Conservation (phyloP, 2,888 invertebrate species). For the Teinopalpus imperialis region DNA sequence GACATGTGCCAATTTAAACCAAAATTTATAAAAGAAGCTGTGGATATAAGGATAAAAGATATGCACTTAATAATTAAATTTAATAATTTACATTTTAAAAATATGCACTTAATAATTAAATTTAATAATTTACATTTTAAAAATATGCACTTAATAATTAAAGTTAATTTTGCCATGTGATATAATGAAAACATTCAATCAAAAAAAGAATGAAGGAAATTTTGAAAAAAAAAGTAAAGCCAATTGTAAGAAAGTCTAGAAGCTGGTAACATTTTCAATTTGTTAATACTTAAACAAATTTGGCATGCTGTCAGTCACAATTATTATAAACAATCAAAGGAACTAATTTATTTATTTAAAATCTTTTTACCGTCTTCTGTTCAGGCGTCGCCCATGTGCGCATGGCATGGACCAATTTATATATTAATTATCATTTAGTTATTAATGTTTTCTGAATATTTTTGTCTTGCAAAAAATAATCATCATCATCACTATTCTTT, state of each 20-base stretch:
- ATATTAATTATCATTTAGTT: slow-evolving; percentile 46
- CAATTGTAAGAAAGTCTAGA: slow-evolving; percentile 70
- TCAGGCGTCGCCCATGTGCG: slow-evolving; percentile 72
- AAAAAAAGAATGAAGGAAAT: slow-evolving; percentile 44
- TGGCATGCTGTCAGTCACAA: slow-evolving; percentile 80
- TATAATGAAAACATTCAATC: slow-evolving; percentile 32
- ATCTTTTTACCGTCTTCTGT: slow-evolving; percentile 78
- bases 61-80: too few species aligned
- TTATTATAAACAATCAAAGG: slow-evolving; percentile 57
- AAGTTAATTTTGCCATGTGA: slow-evolving; percentile 45
- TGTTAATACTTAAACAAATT: slow-evolving; percentile 55
- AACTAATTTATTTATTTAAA: slow-evolving; percentile 57
- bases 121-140: too few species aligned
- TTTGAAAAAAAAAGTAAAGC: slow-evolving; percentile 66
- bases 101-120: too few species aligned
- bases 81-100: too few species aligned
- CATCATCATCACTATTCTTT: too few species aligned
- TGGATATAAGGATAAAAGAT: too few species aligned
- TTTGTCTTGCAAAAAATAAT: too few species aligned
- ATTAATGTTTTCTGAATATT: too few species aligned
- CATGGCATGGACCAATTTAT: slow-evolving; percentile 74
- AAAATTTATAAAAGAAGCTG: too few species aligned
- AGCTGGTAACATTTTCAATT: slow-evolving; percentile 57
- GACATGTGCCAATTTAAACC: too few species aligned
- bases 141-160: slow-evolving; percentile 28